Conservation (phyloP, 2,888 invertebrate genomes). For the Cantharis lateralis region DNA sequence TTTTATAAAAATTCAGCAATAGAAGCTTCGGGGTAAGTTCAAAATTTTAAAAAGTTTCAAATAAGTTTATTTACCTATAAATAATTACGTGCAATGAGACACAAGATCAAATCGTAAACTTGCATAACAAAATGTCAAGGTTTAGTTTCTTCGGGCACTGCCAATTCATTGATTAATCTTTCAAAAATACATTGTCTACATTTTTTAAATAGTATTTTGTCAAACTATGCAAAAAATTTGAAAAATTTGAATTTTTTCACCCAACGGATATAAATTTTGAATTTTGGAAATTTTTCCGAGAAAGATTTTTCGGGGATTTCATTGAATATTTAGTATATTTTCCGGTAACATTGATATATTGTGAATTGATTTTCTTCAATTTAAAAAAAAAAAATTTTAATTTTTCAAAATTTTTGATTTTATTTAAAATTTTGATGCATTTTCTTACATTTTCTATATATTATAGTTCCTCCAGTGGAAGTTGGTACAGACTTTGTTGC, state of each 20-base stretch:
- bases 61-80: neutral
- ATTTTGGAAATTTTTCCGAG: too few species aligned
- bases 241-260: too few species aligned
- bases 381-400: too few species aligned
- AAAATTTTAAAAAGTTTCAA: neutral
- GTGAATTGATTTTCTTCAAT: too few species aligned
- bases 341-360: too few species aligned
- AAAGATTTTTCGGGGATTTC: too few species aligned
- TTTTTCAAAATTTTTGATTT: too few species aligned
- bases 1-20: conserved; percentile 36
- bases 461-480: neutral
- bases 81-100: neutral
- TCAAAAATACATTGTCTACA: neutral
- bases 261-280: too few species aligned
- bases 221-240: too few species aligned
- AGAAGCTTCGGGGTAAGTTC: conserved; percentile 43
- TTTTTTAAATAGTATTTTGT: neutral
- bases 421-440: too few species aligned
- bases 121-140: conserved; percentile 13
- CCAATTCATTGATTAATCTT: neutral
- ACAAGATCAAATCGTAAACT: neutral
- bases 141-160: neutral
- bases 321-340: too few species aligned
- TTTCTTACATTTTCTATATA: neutral
- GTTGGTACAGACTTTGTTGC: neutral